These are phyloP conservation scores for Rhysida immarginata DNA, from an alignment of 1,140 invertebrate species.

Conservation along the genomic window DNA sequence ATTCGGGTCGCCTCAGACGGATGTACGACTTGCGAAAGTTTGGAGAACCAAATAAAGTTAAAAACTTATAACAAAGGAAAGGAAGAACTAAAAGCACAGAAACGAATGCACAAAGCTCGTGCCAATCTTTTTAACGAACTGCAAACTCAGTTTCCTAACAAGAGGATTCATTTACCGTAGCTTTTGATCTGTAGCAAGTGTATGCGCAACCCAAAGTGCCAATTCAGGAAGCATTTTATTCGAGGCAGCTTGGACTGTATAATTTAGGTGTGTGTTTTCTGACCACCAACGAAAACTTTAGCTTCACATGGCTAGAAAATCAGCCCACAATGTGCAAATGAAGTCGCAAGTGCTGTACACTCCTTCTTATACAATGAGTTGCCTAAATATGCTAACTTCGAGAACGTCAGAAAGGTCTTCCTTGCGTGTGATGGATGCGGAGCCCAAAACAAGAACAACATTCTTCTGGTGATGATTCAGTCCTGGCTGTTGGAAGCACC, in stretches of 20 bases:
- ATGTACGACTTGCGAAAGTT: background rate
- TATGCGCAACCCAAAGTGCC: background rate
- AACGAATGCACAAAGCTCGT: too few species aligned
- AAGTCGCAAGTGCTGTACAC: background rate
- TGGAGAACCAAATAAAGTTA: background rate
- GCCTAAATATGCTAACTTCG: background rate
- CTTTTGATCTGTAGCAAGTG: background rate
- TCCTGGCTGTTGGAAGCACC: too few species aligned
- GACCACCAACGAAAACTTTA: background rate
- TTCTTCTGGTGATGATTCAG: background rate
- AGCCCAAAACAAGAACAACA: background rate
- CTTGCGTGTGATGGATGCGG: too few species aligned
- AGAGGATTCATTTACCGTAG: too few species aligned
- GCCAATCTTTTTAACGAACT: too few species aligned
- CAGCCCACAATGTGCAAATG: too few species aligned
- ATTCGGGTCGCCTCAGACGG: background rate
- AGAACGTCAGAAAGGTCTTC: background rate
- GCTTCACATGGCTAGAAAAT: too few species aligned
- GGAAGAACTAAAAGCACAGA: too few species aligned
- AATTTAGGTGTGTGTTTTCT: background rate
- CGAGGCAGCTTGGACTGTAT: background rate
- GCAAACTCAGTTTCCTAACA: too few species aligned
- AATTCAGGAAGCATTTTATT: too few species aligned
- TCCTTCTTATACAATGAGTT: background rate
- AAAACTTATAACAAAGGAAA: too few species aligned